A percentile compares a stretch with the other conserved stretches of the same genome.
Conservation (phyloP, 2,797 vertebrate species). For the Ambastaia sidthimunki region DNA sequence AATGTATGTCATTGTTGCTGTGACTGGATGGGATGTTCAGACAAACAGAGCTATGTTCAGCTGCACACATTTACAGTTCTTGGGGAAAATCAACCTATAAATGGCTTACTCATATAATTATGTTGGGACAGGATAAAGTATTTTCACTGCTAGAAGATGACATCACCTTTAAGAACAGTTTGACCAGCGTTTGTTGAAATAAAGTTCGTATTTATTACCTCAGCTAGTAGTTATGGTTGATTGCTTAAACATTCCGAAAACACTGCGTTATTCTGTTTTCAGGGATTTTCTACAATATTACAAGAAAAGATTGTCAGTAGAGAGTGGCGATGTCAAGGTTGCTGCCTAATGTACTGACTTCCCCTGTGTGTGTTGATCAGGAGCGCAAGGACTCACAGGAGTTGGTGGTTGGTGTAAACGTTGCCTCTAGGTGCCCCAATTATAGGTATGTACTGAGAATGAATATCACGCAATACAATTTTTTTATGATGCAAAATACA, state of each 20-base stretch:
- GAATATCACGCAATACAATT: background rate
- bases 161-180: background rate
- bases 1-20: too few species aligned
- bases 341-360: background rate
- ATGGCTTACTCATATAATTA: too few species aligned
- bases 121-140: too few species aligned
- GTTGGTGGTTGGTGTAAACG: slow-evolving; percentile 96
- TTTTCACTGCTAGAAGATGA: too few species aligned
- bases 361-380: slow-evolving; percentile 69
- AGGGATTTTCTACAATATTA: background rate
- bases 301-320: background rate
- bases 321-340: background rate
- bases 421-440: slow-evolving; percentile 92
- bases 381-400: slow-evolving; percentile 97
- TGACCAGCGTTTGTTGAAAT: background rate
- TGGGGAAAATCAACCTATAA: too few species aligned
- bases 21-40: too few species aligned
- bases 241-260: background rate
- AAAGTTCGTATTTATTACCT: background rate
- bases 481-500: too few species aligned
- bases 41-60: too few species aligned
- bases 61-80: too few species aligned
- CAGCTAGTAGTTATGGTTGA: background rate
- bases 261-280: background rate
- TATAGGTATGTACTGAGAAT: slow-evolving; percentile 82